phyloP scores from a whole-genome alignment of 2,888 invertebrate species.

The Masnerella sp. region DNA sequence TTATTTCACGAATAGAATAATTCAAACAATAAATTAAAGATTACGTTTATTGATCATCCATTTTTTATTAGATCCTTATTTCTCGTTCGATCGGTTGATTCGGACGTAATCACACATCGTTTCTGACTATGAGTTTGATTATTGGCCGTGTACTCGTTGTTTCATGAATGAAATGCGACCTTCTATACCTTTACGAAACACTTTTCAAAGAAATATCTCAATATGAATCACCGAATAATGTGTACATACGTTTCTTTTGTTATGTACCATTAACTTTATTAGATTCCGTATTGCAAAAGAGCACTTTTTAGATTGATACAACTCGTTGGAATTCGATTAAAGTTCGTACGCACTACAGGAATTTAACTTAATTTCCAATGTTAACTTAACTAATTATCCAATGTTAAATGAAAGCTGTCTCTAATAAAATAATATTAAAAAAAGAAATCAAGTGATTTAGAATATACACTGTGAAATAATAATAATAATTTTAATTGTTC shows the following conservation, averaged over 20 bases:
- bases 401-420: too few species aligned
- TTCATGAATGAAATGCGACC: constrained; percentile 14
- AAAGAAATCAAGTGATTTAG: too few species aligned
- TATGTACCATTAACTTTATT: constrained; percentile 29
- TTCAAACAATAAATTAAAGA: too few species aligned
- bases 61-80: constrained; percentile 22
- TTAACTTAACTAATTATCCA: too few species aligned
- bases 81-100: neutral
- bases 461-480: too few species aligned
- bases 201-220: constrained; percentile 27
- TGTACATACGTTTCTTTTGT: constrained; percentile 7
- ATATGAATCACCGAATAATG: constrained; percentile 21
- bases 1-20: too few species aligned
- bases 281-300: neutral
- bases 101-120: constrained; percentile 9
- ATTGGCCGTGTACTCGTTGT: constrained; percentile 20
- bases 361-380: too few species aligned
- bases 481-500: too few species aligned
- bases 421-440: too few species aligned
- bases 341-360: neutral
- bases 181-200: constrained; percentile 8
- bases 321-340: neutral
- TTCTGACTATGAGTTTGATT: constrained; percentile 10
- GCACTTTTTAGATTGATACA: constrained; percentile 13
- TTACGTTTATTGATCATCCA: neutral